Percentiles rank a stretch among this genome's conserved stretches.
These are phyloP conservation scores for Choreutis nemorana DNA, from an alignment of 2,888 invertebrate species.

Conservation along the genomic window DNA sequence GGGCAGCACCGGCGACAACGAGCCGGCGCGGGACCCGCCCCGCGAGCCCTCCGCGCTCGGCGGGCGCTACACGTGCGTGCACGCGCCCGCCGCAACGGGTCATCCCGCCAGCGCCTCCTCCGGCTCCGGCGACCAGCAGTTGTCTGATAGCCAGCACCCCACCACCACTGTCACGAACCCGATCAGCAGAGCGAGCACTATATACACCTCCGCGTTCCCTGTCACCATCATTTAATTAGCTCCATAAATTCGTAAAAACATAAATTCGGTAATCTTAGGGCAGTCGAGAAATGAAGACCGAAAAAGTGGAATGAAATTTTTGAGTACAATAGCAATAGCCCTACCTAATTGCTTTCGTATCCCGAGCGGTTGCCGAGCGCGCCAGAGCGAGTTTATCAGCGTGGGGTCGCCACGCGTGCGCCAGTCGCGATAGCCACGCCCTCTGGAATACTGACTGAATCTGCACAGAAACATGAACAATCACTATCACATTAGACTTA, in stretches of 20 bases:
- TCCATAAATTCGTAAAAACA: neutral
- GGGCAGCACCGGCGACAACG: conserved; percentile 8
- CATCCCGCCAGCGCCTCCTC: conserved; percentile 72
- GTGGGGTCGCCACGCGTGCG: conserved; percentile 74
- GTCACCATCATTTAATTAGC: no score
- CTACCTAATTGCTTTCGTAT: conserved; percentile 72
- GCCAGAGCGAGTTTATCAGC: conserved; percentile 76
- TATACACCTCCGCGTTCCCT: conserved; percentile 80
- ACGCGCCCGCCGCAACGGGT: conserved; percentile 71
- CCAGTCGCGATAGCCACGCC: conserved; percentile 75
- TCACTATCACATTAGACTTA: conserved; percentile 4
- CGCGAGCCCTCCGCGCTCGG: conserved; percentile 41
- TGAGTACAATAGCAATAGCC: no score
- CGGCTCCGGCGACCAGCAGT: conserved; percentile 81
- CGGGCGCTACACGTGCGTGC: conserved; percentile 66
- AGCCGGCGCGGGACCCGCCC: conserved; percentile 30
- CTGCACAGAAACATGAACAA: conserved; percentile 40
- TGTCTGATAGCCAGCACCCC: conserved; percentile 80
- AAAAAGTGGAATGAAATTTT: no score
- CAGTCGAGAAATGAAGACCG: no score
- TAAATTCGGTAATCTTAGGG: no score
- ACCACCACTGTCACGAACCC: conserved; percentile 77
- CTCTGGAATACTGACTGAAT: conserved; percentile 68
- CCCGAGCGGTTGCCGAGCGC: conserved; percentile 77
- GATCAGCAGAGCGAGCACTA: conserved; percentile 75